Evolutionary conservation across 2,113 vertebrate genomes (phyloP).

Genomic region (Lucifuga dentata): DNA sequence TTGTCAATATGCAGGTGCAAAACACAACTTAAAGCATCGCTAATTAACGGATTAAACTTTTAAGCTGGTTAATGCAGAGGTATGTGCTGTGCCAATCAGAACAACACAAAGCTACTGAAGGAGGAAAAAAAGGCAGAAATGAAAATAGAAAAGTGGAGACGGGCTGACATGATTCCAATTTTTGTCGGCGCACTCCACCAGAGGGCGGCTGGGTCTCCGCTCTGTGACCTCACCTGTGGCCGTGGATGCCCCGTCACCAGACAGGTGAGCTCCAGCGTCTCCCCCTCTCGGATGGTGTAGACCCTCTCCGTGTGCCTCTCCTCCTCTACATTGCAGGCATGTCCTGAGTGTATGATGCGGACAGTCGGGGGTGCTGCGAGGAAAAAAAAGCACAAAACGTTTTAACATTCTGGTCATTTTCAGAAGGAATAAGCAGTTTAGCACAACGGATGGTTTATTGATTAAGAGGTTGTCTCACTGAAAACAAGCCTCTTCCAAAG

Average conservation of each 20-base stretch:
- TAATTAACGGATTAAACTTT: constrained; percentile 73
- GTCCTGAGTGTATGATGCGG: constrained; percentile 95
- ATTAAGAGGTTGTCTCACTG: constrained; percentile 47
- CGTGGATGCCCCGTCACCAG: constrained; percentile 96
- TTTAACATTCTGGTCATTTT: constrained; percentile 46
- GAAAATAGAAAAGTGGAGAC: not conserved
- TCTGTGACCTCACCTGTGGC: constrained; percentile 90
- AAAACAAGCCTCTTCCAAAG: constrained; percentile 19
- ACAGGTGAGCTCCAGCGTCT: constrained; percentile 95
- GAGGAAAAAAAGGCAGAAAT: not conserved
- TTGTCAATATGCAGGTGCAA: constrained; percentile 65
- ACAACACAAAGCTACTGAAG: constrained; percentile 14
- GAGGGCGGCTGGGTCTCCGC: fast-evolving
- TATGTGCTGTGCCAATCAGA: constrained; percentile 22
- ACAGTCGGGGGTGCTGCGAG: constrained; percentile 92
- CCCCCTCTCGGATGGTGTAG: constrained; percentile 96
- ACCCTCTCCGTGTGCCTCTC: constrained; percentile 96
- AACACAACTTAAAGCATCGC: constrained; percentile 66
- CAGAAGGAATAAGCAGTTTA: constrained; percentile 39
- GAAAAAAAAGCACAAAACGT: not conserved
- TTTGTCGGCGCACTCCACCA: not conserved
- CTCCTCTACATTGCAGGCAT: constrained; percentile 97
- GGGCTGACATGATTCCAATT: not conserved
- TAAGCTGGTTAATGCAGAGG: constrained; percentile 62
- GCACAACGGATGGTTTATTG: constrained; percentile 47